Base-by-base conservation (phyloP, 2,113 vertebrate species). In the Alligator mississippiensis region DNA sequence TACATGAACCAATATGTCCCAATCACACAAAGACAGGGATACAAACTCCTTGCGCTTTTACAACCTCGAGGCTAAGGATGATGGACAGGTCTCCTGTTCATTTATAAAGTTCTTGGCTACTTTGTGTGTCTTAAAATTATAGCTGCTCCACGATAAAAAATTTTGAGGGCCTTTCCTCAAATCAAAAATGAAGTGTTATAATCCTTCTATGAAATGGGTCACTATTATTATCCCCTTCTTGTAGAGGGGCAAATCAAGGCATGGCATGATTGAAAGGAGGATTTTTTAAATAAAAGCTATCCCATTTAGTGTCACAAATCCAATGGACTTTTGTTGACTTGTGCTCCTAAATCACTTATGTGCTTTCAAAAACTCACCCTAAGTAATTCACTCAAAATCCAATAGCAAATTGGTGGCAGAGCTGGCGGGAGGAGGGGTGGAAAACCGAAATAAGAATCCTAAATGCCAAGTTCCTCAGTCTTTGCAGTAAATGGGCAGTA, bases 111-210 rank as follows among this genome's bases (percentile, higher is more conserved):
- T 84, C 59, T 95, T 90, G 82, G 90, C 94, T 93, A 64, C 68
- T 87, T 77, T 78, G 15, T 28, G 82, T 81, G 95, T 74, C 87
- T 96, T 87, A 72, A 92, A 85, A 93, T 94, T 94, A 93, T 38
- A 34, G 11, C 30, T 72, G 19, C 11, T 19, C 30, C 68, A 72
- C 12, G 18, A 47, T 93, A 92, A 96, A 77, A 95, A 93, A 95
- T 94, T 13, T 47, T 4, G 5, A 93, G 89, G 89, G 80, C 90
- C 94, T 90, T 96, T 87, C 92, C 80, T 25, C 21, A 6, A 6
- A 72, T 47, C 88, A 97, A 92, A 89, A 94, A 93, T 96, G 92
- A 96, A 96, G 85, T 17, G 80, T 91, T 9, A 2, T 92, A 96
- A 96, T 94, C 90, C 61, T 90, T 89, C 85, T 0, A 0, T 47